Percentiles rank a stretch among this genome's conserved stretches.
Conservation (phyloP, 2,888 invertebrate species). For the Cantharis rufa region DNA sequence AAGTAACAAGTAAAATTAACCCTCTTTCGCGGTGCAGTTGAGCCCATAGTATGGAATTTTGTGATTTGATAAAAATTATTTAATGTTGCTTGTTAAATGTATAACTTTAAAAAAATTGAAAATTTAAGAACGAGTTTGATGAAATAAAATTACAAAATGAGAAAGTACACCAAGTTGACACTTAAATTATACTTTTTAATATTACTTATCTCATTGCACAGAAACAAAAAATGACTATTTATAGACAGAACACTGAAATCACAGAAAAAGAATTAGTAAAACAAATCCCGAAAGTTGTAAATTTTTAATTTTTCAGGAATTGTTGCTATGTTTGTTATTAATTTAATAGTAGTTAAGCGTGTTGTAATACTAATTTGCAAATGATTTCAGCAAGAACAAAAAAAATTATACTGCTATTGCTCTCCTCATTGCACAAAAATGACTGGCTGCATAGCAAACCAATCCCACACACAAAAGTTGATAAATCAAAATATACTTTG, state of each 20-base stretch:
- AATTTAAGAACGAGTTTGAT: neutral
- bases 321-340: neutral
- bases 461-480: neutral
- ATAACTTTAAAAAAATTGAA: neutral
- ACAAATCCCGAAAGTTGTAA: neutral
- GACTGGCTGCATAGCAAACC: neutral
- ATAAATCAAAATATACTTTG: slow-evolving; percentile 10
- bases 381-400: neutral
- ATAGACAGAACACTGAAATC: neutral
- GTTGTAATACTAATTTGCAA: neutral
- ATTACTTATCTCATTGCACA: neutral
- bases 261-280: neutral
- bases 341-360: neutral
- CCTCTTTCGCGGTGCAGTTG: neutral
- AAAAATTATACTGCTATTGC: slow-evolving; percentile 6
- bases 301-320: neutral
- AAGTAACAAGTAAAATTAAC: neutral
- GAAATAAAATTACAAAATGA: neutral
- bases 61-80: neutral
- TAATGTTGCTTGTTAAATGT: neutral
- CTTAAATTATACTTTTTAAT: neutral
- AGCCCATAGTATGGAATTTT: neutral
- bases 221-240: neutral
- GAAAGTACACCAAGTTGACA: neutral
- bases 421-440: slow-evolving; percentile 9